Base-by-base conservation (phyloP, 2,888 invertebrate species). In the Callosobruchus maculatus region DNA sequence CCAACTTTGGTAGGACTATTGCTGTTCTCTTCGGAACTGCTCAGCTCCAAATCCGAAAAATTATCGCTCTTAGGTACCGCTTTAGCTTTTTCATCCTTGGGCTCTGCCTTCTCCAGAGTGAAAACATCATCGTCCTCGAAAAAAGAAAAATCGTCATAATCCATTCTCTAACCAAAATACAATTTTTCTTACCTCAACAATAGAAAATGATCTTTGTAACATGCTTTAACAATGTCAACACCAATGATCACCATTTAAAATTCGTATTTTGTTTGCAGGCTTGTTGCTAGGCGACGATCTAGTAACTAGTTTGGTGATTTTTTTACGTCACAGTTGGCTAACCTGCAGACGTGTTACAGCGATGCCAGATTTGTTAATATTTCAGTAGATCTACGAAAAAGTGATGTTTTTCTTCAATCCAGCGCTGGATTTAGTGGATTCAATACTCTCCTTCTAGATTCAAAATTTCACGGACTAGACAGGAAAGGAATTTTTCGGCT, bases 11-110 rank as follows among this genome's bases (percentile, higher is more conserved):
- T 0, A 0, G 21, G 70, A 69, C 78, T 81, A n/a, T 72, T 80
- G 68, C 76, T 77, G 70, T 76, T 74, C 49, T 77, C 78, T 74
- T 80, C 81, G 20, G 78, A 88, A 92, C 93, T 80, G 13, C 21
- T 68, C 20, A 68, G 20, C 13, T 78, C 76, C 30, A 73, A 73
- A 72, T 77, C 77, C 3, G 78, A 78, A 18, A 75, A 70, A 67
- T 75, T 75, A 0, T 73, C 72, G 73, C 78, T 74, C 68, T 75
- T 73, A 67, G 67, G 66, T 30, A 21, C 30, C 30, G 71, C 77
- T 70, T 73, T 73, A 18, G 70, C 68, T n/a, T 67, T 71, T 26
- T 76, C 74, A 13, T 76, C 73, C 68, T 76, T 74, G 67, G 71
- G 69, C 67, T 74, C 74, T 20, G 74, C 70, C 20, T 67, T 67